Base-by-base conservation (phyloP, 2,797 vertebrate genomes). In the Pyrocephalus nanus region DNA sequence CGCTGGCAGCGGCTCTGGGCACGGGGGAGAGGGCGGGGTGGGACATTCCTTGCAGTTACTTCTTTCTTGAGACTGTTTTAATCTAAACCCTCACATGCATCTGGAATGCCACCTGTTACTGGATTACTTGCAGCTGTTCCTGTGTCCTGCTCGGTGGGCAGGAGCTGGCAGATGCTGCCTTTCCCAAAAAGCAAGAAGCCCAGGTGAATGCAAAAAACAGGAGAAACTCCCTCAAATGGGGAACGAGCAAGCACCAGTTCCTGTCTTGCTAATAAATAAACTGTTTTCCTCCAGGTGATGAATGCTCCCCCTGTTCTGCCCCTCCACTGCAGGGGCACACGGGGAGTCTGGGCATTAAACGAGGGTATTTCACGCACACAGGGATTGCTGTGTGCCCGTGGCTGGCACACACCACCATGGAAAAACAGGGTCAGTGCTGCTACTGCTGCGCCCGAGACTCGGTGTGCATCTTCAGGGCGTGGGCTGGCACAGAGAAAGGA, bases 401-500 rank as follows among this genome's bases (percentile, higher is more conserved):
- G 66, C 77, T 91, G 95, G 77, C 86, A 85, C 86, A 20, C 48
- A 47, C 2, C 45, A 30, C 54, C 20, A 0, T 18, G 82, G 88
- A 94, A 90, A 95, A 95, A n/a, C 58, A 64, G 42, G 67, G 60
- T 79, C 93, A 84, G 71, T 2, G 57, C 61, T 86, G 64, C 69
- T n/a, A n/a, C n/a, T 48, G 42, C 67, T 57, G n/a, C 42, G 67
- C 78, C 86, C 9, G 1, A 57, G 47, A 64, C 72, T 74, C 20
- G 16, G 75, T 87, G 91, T 9, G 58, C 78, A 60, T 81, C 91
- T 93, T 92, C 43, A 9, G 85, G 90, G 74, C 2, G 15, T 72
- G 75, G 85, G 89, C 54, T 80, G 76, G 57, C 36, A 69, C 54
- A 65, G n/a, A 66, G 88, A 67, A 40, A 76, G 76, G 86, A 80